Percentiles rank a stretch among this genome's conserved stretches.
Evolutionary conservation across 64 coral and sea anemone genomes (phyloP).

Genomic region (Actinia tenebrosa): DNA sequence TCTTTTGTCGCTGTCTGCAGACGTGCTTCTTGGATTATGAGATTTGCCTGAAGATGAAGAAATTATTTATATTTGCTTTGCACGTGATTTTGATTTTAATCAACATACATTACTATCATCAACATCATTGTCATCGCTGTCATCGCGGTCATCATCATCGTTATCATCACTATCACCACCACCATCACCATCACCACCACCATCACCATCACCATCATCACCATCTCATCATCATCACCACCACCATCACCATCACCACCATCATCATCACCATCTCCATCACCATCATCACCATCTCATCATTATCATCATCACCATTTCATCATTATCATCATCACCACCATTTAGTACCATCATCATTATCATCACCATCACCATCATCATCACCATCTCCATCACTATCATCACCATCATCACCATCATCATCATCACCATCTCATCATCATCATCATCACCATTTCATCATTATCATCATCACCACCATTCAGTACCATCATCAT

Average conservation of each 20-base stretch:
- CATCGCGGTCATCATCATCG: not conserved
- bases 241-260: not conserved
- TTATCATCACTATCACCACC: no score
- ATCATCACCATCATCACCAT: not conserved
- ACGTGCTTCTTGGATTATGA: slow-evolving; percentile 92
- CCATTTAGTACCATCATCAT: no score
- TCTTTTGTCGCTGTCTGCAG: slow-evolving; percentile 84
- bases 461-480: not conserved
- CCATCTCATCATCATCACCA: not conserved
- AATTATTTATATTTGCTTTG: not conserved
- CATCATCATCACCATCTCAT: not conserved
- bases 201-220: not conserved
- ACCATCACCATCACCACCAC: not conserved
- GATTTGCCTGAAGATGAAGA: slow-evolving; percentile 65
- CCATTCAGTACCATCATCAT: not conserved
- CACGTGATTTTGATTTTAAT: not conserved
- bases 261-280: not conserved
- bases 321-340: not conserved
- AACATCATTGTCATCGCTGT: not conserved
- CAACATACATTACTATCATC: not conserved
- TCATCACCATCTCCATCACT: not conserved
- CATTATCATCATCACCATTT: not conserved
- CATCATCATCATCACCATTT: not conserved
- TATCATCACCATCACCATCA: not conserved
- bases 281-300: not conserved